Conservation (phyloP, 2,888 invertebrate genomes). For the Drosophila stalkeri region DNA sequence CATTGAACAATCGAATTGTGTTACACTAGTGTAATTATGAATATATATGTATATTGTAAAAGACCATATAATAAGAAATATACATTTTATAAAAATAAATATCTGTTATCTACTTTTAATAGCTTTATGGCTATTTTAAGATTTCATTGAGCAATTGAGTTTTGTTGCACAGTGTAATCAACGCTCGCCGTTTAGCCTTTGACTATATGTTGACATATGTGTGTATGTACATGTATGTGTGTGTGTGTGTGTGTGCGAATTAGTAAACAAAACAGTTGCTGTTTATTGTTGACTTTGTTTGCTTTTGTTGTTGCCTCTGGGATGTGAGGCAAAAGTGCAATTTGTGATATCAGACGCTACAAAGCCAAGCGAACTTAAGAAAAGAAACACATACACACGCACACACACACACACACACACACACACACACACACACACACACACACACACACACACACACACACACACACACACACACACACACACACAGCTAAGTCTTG, state of each 20-base stretch:
- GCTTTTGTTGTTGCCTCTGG: conserved; percentile 42
- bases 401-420: conserved; percentile 9
- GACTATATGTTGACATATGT: conserved; percentile 18
- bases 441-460: background rate
- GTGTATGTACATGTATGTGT: conserved; percentile 7
- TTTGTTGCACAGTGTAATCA: conserved; percentile 23
- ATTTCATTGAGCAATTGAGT: conserved; percentile 6
- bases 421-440: background rate
- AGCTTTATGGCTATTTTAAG: background rate
- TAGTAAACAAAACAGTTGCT: conserved; percentile 67
- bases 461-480: background rate
- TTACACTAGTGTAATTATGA: too few relatives aligned
- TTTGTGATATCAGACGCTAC: conserved; percentile 39
- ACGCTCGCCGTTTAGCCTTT: conserved; percentile 24
- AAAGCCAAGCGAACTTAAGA: conserved; percentile 23
- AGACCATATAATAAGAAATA: background rate
- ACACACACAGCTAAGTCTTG: conserved; percentile 9
- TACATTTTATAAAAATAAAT: background rate
- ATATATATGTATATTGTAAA: background rate
- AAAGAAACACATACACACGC: background rate
- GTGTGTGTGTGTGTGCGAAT: conserved; percentile 43
- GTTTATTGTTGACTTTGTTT: conserved; percentile 53
- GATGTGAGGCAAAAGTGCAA: conserved; percentile 51
- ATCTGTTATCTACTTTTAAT: background rate
- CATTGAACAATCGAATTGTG: too few relatives aligned